Evolutionary conservation across 2,113 vertebrate species (phyloP), one percentile per base, ranked within the genome.

Genomic region (Lepus timidus): DNA sequence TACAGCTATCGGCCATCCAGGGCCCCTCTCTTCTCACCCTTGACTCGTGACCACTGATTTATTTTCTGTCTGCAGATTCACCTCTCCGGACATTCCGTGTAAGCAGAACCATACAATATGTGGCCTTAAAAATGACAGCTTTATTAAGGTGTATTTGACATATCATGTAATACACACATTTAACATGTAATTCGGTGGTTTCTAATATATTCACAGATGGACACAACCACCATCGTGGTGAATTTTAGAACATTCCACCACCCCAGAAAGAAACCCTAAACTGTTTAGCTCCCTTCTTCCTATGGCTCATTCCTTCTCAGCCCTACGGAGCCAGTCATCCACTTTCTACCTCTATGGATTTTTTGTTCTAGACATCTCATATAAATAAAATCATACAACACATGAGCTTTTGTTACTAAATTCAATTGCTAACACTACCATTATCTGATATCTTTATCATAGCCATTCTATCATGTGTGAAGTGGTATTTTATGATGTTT

Each of bases 211-310:
- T 44, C 44, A 44, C 44, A 44, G 44, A 44, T 44, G 44, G 44
- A 1, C 55, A 17, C 83, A 86, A 86, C 23, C 55, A 55, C 65
- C 27, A 23, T 19, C 65, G 71, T 11, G 13, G 25, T 70, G n/a
- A 55, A 67, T 94, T 90, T 90, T 81, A 91, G 44, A 86, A 65
- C 17, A 65, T 65, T 82, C 81, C 65, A 65, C 67, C 44, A 55
- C 27, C 44, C 58, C 9, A 17, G 27, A 74, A 93, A 74, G 49
- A 88, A 88, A 22, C 19, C 58, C 31, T 71, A 14, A 51, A 36
- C 52, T 9, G 23, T 81, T 51, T 73, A 90, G 55, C 44, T 73
- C 3, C 79, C 20, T 71, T 20, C 39, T 55, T 22, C 33, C 61
- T 22, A 27, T 33, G 27, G 23, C 13, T 25, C 55, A 65, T n/a